phyloP scores from a whole-genome alignment of 2,797 vertebrate species.

The Alca torda region DNA sequence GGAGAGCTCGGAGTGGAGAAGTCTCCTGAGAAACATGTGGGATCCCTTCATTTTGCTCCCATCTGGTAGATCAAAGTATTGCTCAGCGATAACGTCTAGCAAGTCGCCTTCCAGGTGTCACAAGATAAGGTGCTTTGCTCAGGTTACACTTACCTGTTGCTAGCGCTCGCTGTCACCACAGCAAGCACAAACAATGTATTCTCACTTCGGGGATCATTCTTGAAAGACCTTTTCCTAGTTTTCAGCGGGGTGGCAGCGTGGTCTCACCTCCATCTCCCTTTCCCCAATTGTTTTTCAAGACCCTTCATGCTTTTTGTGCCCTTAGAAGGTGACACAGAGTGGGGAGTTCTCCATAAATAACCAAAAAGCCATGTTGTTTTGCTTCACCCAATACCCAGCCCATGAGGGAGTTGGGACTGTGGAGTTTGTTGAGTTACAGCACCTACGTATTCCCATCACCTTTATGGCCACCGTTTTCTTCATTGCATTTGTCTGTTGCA shows the following conservation, averaged over 20 bases:
- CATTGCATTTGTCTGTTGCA: neutral
- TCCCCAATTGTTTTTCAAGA: neutral
- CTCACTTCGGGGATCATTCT: fast-evolving
- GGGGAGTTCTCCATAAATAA: neutral
- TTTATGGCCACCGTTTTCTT: neutral
- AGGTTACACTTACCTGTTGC: neutral
- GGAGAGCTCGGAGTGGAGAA: neutral
- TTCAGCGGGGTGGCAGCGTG: neutral
- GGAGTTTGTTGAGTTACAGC: neutral
- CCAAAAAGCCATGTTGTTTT: neutral
- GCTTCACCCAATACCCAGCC: neutral
- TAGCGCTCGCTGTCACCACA: neutral
- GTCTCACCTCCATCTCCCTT: neutral
- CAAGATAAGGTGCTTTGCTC: neutral
- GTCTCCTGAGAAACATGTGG: neutral
- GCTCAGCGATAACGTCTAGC: neutral
- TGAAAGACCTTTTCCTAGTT: neutral
- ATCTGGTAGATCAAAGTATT: constrained; percentile 37
- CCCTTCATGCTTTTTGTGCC: neutral
- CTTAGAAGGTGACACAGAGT: neutral
- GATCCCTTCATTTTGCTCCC: neutral
- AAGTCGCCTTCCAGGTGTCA: constrained; percentile 29
- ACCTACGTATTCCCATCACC: neutral
- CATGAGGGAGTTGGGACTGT: neutral
- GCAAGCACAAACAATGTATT: neutral